These are phyloP conservation scores for Melitaea athalia DNA, from an alignment of 2,888 invertebrate genomes.

Conservation along the genomic window DNA sequence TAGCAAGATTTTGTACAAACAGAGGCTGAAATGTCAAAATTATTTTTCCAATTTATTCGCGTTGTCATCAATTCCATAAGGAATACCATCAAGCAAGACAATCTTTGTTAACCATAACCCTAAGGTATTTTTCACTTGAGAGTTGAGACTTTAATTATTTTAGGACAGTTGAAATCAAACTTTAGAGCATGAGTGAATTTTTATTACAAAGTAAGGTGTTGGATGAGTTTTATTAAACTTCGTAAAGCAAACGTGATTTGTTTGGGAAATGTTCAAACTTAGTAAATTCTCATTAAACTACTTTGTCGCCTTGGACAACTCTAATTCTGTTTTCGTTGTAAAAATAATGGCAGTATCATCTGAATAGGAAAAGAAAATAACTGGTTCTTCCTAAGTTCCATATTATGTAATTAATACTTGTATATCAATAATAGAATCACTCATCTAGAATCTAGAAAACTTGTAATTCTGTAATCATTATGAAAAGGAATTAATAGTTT, in stretches of 20 bases:
- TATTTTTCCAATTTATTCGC: too few relatives aligned
- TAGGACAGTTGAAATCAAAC: too few relatives aligned
- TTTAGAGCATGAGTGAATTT: neutral
- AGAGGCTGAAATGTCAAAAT: too few relatives aligned
- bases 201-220: neutral
- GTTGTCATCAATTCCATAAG: too few relatives aligned
- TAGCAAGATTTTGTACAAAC: too few relatives aligned
- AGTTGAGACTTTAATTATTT: too few relatives aligned
- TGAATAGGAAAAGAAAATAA: neutral
- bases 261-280: constrained; percentile 3
- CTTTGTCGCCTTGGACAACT: neutral
- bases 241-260: constrained; percentile 1
- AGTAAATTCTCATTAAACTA: constrained; percentile 4
- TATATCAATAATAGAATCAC: neutral
- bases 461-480: too few relatives aligned
- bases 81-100: too few relatives aligned
- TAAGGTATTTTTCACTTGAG: too few relatives aligned
- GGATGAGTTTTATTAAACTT: neutral
- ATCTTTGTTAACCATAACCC: too few relatives aligned
- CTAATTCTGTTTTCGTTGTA: neutral
- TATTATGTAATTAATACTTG: neutral
- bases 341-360: neutral
- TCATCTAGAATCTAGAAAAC: too few relatives aligned
- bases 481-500: too few relatives aligned
- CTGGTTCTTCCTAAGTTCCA: neutral